Percentiles rank a stretch among this genome's conserved stretches.
phyloP scores from a whole-genome alignment of 2,797 vertebrate species.

The Dermochelys coriacea region DNA sequence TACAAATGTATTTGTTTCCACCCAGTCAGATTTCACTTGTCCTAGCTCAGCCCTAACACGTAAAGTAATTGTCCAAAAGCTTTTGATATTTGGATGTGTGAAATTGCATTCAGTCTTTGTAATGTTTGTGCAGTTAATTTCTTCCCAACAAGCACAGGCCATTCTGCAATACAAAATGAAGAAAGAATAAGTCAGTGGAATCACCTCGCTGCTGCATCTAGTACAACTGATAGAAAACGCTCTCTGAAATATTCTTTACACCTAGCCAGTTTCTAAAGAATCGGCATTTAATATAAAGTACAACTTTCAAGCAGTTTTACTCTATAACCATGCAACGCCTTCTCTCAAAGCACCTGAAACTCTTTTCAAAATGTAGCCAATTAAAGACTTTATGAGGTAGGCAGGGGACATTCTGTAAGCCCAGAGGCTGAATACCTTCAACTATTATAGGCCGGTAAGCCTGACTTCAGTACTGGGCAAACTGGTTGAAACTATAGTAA shows the following conservation, averaged over 20 bases:
- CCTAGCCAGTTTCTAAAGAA: not conserved
- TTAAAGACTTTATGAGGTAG: not conserved
- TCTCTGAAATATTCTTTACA: not conserved
- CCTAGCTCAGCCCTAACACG: conserved; percentile 68
- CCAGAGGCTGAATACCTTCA: not conserved
- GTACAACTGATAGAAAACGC: not conserved
- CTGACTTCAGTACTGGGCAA: too few species aligned
- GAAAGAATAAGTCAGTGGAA: not conserved
- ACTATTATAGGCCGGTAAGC: not conserved
- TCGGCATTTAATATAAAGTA: not conserved
- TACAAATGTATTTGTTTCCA: conserved; percentile 21
- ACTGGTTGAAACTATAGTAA: too few species aligned
- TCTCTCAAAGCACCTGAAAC: not conserved
- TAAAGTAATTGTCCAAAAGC: conserved; percentile 8
- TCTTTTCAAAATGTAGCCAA: not conserved
- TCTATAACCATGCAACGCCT: not conserved
- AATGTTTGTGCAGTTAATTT: conserved; percentile 42
- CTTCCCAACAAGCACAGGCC: not conserved
- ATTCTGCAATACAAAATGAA: conserved; percentile 10
- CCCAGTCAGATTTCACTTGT: conserved; percentile 64
- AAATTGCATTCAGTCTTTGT: conserved; percentile 23
- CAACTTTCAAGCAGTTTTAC: not conserved
- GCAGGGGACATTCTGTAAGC: not conserved
- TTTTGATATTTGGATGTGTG: rapidly evolving
- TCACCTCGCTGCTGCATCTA: not conserved